A percentile compares a stretch with the other conserved stretches of the same genome.
These are phyloP conservation scores for Hydrophis major DNA, from an alignment of 2,797 vertebrate species.

Conservation along the genomic window DNA sequence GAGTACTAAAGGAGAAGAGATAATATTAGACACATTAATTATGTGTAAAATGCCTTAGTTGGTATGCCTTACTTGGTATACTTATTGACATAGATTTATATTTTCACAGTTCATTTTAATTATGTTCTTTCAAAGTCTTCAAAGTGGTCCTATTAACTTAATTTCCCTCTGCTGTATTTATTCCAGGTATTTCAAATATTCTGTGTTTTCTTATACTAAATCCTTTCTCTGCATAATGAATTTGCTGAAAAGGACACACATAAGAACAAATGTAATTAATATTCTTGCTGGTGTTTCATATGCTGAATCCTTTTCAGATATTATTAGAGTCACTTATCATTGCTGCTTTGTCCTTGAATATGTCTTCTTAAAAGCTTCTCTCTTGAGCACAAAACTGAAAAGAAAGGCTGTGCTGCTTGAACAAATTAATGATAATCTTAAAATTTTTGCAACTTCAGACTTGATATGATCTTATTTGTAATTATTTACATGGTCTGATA, in stretches of 20 bases:
- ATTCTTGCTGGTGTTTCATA: conserved; percentile 46
- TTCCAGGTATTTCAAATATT: conserved; percentile 53
- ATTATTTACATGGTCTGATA: not conserved
- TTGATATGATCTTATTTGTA: not conserved
- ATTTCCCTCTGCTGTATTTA: conserved; percentile 57
- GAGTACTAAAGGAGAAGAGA: conserved; percentile 32
- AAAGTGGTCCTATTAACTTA: conserved; percentile 50
- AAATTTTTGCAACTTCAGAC: not conserved
- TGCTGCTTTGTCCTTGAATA: conserved; percentile 42
- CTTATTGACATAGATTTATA: conserved; percentile 43
- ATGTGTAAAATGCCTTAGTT: conserved; percentile 42
- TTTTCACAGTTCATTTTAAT: conserved; percentile 51
- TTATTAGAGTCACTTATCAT: conserved; percentile 38
- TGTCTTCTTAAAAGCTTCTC: conserved; percentile 29
- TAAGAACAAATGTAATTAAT: conserved; percentile 56
- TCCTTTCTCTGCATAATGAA: conserved; percentile 55
- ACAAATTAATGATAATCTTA: not conserved
- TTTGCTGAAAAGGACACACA: conserved; percentile 48
- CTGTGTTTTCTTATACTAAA: conserved; percentile 59
- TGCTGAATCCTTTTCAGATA: conserved; percentile 39
- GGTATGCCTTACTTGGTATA: conserved; percentile 6
- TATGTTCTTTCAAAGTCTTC: conserved; percentile 49
- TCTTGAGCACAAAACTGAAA: not conserved
- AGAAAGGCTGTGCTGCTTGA: conserved; percentile 22
- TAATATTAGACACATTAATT: conserved; percentile 49